Evolutionary conservation across 2,113 vertebrate genomes (phyloP).

Genomic region (Tragelaphus scriptus): DNA sequence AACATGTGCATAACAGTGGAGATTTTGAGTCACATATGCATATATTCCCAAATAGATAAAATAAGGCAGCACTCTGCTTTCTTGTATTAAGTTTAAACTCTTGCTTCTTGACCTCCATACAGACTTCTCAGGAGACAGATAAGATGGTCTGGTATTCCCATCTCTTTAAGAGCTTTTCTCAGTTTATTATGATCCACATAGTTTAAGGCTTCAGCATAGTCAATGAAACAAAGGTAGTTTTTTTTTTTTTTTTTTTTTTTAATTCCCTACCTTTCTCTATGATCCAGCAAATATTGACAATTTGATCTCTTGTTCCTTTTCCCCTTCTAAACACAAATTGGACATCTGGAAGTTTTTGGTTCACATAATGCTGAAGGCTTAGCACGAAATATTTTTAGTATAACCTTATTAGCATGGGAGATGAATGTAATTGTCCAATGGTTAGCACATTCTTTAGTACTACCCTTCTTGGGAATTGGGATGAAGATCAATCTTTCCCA

Average conservation of each 20-base stretch:
- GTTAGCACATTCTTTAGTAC: background rate
- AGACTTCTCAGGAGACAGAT: background rate
- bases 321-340: background rate
- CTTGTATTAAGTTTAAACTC: background rate
- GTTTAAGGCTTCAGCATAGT: background rate
- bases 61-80: background rate
- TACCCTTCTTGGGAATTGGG: background rate
- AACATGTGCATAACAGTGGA: background rate
- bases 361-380: background rate
- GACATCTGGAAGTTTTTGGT: background rate
- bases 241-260: background rate
- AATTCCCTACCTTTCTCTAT: background rate
- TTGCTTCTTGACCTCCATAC: background rate
- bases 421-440: background rate
- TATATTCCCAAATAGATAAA: background rate
- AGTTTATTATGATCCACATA: background rate
- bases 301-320: background rate
- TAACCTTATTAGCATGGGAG: background rate
- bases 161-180: background rate
- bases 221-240: background rate
- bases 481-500: background rate
- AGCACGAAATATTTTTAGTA: background rate
- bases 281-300: background rate
- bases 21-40: background rate
- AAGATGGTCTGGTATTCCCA: background rate